phyloP scores from a whole-genome alignment of 2,797 vertebrate genomes.

The Echiichthys vipera region DNA sequence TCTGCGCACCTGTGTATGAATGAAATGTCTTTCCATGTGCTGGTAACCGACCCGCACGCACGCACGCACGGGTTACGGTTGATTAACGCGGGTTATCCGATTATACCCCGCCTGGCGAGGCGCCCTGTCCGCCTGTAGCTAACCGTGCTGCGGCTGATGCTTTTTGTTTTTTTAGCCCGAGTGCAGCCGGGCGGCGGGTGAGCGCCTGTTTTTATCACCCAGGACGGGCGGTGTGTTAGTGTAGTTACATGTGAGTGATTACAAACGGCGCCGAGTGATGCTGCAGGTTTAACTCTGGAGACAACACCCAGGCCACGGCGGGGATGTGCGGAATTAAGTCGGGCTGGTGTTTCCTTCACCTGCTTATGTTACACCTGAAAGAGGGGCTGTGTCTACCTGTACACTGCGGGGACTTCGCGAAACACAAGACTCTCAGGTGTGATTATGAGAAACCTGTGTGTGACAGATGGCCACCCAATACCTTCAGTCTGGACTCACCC shows the following conservation, averaged over 20 bases:
- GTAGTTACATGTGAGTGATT: conserved; percentile 15
- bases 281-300: conserved; percentile 36
- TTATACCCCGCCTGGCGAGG: conserved; percentile 51
- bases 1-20: conserved; percentile 38
- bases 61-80: not conserved
- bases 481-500: conserved; percentile 32
- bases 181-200: conserved; percentile 46
- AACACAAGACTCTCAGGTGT: conserved; percentile 57
- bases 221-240: conserved; percentile 46
- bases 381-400: too few species aligned
- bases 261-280: not conserved
- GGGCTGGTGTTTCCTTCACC: not conserved
- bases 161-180: conserved; percentile 44
- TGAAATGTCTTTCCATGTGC: conserved; percentile 36
- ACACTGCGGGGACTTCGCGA: too few species aligned
- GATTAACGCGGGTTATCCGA: conserved; percentile 22
- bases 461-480: conserved; percentile 60
- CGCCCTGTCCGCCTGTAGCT: conserved; percentile 60
- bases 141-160: conserved; percentile 50
- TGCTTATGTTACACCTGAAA: too few species aligned
- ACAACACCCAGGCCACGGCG: conserved; percentile 59
- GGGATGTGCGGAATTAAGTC: too few species aligned
- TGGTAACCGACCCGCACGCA: not conserved
- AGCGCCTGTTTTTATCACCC: conserved; percentile 63
- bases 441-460: conserved; percentile 54